Conservation (phyloP, 2,113 vertebrate species). For the Passer montanus region DNA sequence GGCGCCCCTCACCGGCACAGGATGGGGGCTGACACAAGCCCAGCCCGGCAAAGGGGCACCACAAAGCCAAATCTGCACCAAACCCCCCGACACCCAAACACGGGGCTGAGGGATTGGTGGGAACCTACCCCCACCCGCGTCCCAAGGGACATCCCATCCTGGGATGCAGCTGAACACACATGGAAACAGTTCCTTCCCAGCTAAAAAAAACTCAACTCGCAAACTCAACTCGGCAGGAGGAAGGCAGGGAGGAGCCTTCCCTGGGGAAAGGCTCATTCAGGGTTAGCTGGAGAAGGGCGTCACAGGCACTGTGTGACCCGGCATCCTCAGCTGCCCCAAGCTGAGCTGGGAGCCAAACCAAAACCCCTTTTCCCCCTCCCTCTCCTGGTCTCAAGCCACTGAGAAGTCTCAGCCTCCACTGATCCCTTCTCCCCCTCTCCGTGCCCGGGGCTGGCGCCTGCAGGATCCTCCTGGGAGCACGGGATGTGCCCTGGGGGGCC, state of each 20-base stretch:
- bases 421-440: background rate
- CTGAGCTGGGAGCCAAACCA: background rate
- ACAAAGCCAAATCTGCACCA: background rate
- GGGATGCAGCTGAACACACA: background rate
- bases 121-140: rapidly evolving
- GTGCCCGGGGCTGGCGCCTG: rapidly evolving
- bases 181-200: background rate
- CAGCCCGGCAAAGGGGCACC: background rate
- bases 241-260: background rate
- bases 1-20: background rate
- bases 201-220: background rate
- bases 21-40: rapidly evolving
- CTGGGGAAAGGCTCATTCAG: background rate
- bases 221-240: background rate
- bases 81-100: background rate
- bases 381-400: background rate
- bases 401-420: background rate
- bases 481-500: rapidly evolving
- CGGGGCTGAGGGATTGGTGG: background rate
- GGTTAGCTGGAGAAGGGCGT: background rate
- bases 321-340: background rate
- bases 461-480: background rate
- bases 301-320: background rate
- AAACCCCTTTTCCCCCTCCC: too few species aligned
- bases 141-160: background rate